Base-by-base conservation (phyloP, 2,797 vertebrate genomes). In the Enteromius afrohamiltoni region DNA sequence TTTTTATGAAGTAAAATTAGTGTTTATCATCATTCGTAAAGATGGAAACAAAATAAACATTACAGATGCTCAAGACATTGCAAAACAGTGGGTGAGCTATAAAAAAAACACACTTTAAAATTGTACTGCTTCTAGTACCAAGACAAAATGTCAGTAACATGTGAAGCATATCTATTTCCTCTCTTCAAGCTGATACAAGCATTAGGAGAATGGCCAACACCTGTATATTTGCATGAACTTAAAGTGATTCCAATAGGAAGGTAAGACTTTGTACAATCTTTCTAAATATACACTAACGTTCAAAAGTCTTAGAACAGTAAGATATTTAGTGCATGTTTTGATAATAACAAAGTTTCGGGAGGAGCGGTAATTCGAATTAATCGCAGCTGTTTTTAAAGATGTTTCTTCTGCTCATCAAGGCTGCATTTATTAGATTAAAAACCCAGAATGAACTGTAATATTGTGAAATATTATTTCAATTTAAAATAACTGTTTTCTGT, bases 51-150 rank as follows among this genome's bases (percentile, higher is more conserved):
- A 76, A 77, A 91, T 84, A 0, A 88, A 90, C 42, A 13, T 6
- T 31, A 85, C 89, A 83, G 83, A 26, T 0, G 94, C 91, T 86
- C 88, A 74, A 89, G 88, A 92, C 10, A 73, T 93, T 7, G 90
- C 91, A 49, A 87, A 84, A n/a, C 60, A 21, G 14, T 95, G 94
- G 95, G 95, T 95, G 86, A 91, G 85, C 29, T 26, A 53, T 23
- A 11, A 40, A 16, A 58, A 37, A 4, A 6, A 0, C 13, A 49
- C 21, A 17, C 17, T 42, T 42, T 42, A 26, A 1, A 42, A 8
- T 29, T 62, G 16, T 21, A 73, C 34, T 68, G 37, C 29, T 58
- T 14, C 11, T 9, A 53, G 16, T 6, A 68, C 17, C 14, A 37
- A 34, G 9, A 34, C 21, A 16, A 77, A 65, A 47, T 21, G 17